Conservation (phyloP, 2,113 vertebrate species). For the Pteropus alecto region DNA sequence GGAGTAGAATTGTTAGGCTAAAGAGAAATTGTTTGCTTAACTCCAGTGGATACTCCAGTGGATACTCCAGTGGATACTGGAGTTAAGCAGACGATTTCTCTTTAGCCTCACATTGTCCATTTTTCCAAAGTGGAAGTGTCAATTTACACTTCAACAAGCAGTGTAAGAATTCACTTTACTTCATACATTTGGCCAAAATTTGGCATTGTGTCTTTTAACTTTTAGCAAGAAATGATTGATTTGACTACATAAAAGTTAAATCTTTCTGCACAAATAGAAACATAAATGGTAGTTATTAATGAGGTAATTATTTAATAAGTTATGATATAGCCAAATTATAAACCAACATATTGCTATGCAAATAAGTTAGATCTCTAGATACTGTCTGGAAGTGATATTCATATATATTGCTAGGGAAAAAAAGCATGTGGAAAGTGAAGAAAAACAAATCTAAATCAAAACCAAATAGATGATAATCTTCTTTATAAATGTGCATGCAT, state of each 20-base stretch:
- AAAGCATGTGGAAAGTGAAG: neutral
- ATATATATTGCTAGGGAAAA: neutral
- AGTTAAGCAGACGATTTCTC: too few species aligned
- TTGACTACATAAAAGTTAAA: neutral
- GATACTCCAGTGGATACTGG: too few species aligned
- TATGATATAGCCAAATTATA: neutral
- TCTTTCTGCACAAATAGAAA: neutral
- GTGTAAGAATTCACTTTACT: neutral
- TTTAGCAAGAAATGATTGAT: neutral
- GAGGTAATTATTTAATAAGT: neutral
- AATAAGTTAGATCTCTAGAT: neutral
- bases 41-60: too few species aligned
- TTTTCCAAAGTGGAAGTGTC: too few species aligned
- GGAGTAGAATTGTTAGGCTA: too few species aligned
- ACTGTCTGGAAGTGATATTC: neutral
- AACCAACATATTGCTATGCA: neutral
- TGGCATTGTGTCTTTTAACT: neutral
- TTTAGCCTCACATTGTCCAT: too few species aligned
- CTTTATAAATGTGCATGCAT: neutral
- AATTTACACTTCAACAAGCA: too few species aligned
- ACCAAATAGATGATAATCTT: neutral
- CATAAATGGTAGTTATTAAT: neutral
- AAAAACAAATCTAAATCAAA: neutral
- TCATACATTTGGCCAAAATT: neutral
- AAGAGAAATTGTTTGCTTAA: too few species aligned